A percentile compares a stretch with the other conserved stretches of the same genome.
Conservation (phyloP, 2,888 invertebrate genomes). For the Drosophila paramelanica region DNA sequence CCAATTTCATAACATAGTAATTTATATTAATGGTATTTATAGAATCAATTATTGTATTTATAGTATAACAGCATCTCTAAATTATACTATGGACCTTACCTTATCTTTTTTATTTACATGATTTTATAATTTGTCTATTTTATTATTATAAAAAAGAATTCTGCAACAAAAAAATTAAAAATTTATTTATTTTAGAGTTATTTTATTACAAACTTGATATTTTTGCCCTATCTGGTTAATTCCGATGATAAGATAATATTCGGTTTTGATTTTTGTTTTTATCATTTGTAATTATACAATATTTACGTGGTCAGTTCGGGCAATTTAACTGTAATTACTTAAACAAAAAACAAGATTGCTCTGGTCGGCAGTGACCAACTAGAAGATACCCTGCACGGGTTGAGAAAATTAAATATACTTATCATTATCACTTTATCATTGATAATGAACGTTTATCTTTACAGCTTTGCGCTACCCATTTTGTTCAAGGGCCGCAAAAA, state of each 20-base stretch:
- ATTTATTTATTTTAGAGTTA: background rate
- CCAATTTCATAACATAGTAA: no score
- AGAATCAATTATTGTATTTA: no score
- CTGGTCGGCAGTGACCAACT: background rate
- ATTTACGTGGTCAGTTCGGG: conserved; percentile 5
- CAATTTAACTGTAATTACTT: background rate
- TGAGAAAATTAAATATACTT: background rate
- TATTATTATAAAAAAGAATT: no score
- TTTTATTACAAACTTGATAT: conserved; percentile 25
- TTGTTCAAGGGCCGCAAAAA: conserved; percentile 91
- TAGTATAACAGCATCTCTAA: no score
- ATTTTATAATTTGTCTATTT: no score
- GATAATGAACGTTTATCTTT: conserved; percentile 59
- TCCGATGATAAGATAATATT: conserved; percentile 51
- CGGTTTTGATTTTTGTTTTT: conserved; percentile 17
- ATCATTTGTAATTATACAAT: conserved; percentile 36
- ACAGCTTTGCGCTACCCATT: conserved; percentile 91
- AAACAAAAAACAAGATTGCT: background rate
- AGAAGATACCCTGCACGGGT: background rate
- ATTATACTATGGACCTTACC: no score
- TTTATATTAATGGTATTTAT: no score
- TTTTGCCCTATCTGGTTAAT: conserved; percentile 28
- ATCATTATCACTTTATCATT: no score
- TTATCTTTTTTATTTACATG: no score
- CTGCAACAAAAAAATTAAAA: no score